Evolutionary conservation across 2,888 invertebrate species (phyloP), one percentile per base, ranked within the genome.

Genomic region (Baccha elongata): DNA sequence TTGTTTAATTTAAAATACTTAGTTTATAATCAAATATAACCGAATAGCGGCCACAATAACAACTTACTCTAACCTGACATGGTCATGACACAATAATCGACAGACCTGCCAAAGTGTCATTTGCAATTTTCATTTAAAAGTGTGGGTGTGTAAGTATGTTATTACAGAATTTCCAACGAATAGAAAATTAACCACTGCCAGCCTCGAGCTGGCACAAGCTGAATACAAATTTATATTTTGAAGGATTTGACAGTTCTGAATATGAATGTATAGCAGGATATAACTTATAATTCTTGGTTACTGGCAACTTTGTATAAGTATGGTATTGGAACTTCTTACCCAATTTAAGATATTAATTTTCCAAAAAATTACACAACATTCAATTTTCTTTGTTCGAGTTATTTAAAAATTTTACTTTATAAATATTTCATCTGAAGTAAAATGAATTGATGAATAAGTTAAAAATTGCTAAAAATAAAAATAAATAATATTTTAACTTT

Each of bases 21-120:
- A 19, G 19, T 42, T 26, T 23, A 58, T 29, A 26, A 26, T n/a
- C 17, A n/a, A 2, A 6, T 3, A 23, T 2, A 26, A 37, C 19
- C 21, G 35, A 40, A 3, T 23, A 3, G 23, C 8, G 23, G 10
- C 40, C 23, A 1, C 5, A 29, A 40, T 50, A 67, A 68, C 44
- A 68, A 53, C 53, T 53, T 53, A 53, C 26, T 60, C 8, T 8
- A 21, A 32, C 23, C 32, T 29, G 64, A 65, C 65, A 60, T 53
- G 35, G 17, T 65, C 29, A 60, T 67, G 72, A 50, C 78, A 72
- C 58, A 60, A 60, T 67, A 67, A 67, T 78, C 60, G 67, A 60
- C 64, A 17, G 32, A 72, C n/a, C 78, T 79, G 79, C 53, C 79
- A 73, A 79, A 55, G 67, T 79, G 73, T 73, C 67, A 68, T 29